Conservation (phyloP, 2,113 vertebrate species). For the Lipophrys pholis region DNA sequence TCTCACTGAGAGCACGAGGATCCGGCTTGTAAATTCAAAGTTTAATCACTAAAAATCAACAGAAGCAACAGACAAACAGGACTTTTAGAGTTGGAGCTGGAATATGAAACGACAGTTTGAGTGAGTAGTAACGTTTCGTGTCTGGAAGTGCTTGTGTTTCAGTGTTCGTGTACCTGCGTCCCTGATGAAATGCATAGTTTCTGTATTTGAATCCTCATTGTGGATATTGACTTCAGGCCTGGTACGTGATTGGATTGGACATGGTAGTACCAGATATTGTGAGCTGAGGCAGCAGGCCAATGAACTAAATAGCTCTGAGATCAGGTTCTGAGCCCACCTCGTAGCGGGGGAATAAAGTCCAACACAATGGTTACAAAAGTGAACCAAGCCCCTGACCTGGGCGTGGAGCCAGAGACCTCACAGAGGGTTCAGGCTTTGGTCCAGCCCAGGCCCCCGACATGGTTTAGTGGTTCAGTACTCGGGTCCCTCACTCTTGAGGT, state of each 20-base stretch:
- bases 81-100: too few relatives aligned
- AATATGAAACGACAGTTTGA: too few relatives aligned
- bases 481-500: constrained; percentile 29
- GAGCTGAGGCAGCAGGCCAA: constrained; percentile 38
- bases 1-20: constrained; percentile 20
- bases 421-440: constrained; percentile 36
- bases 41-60: constrained; percentile 14
- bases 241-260: constrained; percentile 53
- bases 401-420: constrained; percentile 44
- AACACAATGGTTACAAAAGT: constrained; percentile 51
- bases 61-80: too few relatives aligned
- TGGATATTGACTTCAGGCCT: constrained; percentile 37
- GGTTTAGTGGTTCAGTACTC: constrained; percentile 37
- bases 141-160: neutral
- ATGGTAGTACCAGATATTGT: constrained; percentile 47
- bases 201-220: constrained; percentile 28
- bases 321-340: constrained; percentile 70
- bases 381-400: constrained; percentile 42
- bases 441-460: constrained; percentile 27
- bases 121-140: too few relatives aligned
- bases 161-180: constrained; percentile 1
- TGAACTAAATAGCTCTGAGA: constrained; percentile 47
- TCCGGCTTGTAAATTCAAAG: constrained; percentile 37
- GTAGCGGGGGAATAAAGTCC: constrained; percentile 57
- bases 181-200: constrained; percentile 14